Evolutionary conservation across 1,140 invertebrate genomes (phyloP), one percentile per base, ranked within the genome.

Genomic region (Spodoptera litura): DNA sequence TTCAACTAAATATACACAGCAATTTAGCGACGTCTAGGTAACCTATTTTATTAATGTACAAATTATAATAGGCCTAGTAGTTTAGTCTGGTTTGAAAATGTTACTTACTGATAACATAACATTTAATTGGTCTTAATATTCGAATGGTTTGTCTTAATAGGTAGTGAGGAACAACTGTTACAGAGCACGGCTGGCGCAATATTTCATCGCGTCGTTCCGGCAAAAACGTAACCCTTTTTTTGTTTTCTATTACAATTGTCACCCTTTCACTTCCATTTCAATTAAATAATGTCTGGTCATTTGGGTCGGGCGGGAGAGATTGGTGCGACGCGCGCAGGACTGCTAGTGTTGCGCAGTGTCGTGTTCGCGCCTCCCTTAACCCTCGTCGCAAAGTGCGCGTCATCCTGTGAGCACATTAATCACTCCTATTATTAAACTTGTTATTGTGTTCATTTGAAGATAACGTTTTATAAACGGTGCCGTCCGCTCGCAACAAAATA

Each of bases 281-380:
- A 94, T 94, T 94, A 94, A 94, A 94, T 94, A 94, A 94, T 94
- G 93, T 94, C 93, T 94, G 92, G 92, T 94, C 93, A 94, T 93
- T 94, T 94, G 91, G 87, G 90, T 85, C 88, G 85, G 87, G 87
- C 13, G 78, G 51, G 44, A 44, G 38, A 44, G 38, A 44, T 44
- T 44, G 38, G 4, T 8, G 38, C 38, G 38, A 44, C 38, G 49
- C 38, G 44, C 72, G 61, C 74, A 44, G 72, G 10, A 62, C 68
- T 56, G 74, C 82, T 68, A 62, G 38, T 73, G 75, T 78, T 58
- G 75, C 70, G 83, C 79, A 81, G 80, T 81, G 83, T 86, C 78
- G 83, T 82, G 87, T 91, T 90, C 90, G 93, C 91, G 90, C 90
- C 91, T 91, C 88, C 86, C 82, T 78, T 55, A 70, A 79, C 88